These are phyloP conservation scores for Apodemus speciosus DNA, from an alignment of 2,113 vertebrate species.

Conservation along the genomic window DNA sequence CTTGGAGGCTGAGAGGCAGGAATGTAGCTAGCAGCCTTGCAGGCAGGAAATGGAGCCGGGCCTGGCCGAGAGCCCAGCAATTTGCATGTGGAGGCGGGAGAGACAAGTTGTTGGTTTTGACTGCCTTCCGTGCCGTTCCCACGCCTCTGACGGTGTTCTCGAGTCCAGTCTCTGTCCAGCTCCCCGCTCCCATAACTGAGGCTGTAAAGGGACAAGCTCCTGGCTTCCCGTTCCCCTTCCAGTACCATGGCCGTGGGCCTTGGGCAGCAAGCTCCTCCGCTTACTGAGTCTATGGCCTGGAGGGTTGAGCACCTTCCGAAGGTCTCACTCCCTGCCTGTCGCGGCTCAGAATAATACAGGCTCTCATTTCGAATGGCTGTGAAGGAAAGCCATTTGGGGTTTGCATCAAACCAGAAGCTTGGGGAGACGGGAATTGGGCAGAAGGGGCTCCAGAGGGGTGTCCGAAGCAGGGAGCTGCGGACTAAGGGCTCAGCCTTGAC, in stretches of 20 bases:
- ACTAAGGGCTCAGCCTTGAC: neutral
- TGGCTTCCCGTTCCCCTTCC: neutral
- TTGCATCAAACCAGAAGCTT: neutral
- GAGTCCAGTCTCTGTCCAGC: neutral
- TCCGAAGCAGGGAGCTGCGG: too few relatives aligned
- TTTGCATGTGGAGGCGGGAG: conserved; percentile 63
- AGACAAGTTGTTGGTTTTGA: conserved; percentile 48
- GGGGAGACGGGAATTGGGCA: neutral
- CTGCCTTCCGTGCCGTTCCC: conserved; percentile 55
- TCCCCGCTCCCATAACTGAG: neutral
- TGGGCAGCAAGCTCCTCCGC: neutral
- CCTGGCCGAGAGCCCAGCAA: conserved; percentile 56
- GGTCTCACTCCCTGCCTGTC: fast-evolving
- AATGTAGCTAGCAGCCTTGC: neutral
- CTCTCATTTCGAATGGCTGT: neutral
- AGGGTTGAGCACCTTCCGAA: neutral
- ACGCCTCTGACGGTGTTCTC: conserved; percentile 30
- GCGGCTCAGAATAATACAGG: neutral
- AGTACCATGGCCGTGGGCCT: neutral
- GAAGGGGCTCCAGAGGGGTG: neutral
- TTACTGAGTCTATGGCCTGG: neutral
- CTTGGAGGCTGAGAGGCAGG: neutral
- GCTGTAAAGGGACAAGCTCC: neutral
- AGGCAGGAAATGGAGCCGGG: neutral
- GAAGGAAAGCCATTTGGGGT: neutral